Evolutionary conservation across 2,113 vertebrate genomes (phyloP), one percentile per base, ranked within the genome.

Genomic region (Paraplagusia blochii): DNA sequence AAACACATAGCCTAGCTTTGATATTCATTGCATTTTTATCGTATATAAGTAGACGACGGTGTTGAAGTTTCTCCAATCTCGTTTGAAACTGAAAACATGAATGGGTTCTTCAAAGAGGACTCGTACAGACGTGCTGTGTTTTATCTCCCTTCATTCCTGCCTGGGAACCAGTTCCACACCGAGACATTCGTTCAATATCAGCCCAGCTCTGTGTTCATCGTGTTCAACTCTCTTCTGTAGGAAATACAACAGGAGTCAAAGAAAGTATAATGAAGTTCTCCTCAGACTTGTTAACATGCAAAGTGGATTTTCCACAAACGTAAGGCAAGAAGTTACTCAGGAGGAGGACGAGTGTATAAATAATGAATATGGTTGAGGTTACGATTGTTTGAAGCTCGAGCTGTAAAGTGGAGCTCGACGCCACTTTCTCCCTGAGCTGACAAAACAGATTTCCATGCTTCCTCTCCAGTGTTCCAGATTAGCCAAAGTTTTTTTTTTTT

Each of bases 381-480:
- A 47, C 50, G 53, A 64, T 42, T 64, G 49, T 64, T 69, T 69
- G 52, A 76, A 69, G 73, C 56, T 4, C 7, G 1, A 0, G 64
- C 71, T 46, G 17, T 19, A 33, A 38, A 54, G 48, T 42, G 53
- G 47, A 64, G 58, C 51, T 56, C 16, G 36, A 35, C 12, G 5
- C 50, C 9, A 22, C 47, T 6, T 29, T 29, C 22, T 40, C 38
- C 8, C 34, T 15, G 10, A 76, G 69, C 72, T 74, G 78, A 81
- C 63, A 29, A 12, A n/a, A 63, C 66, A 60, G 5, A 45, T 74
- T 46, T 80, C 42, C 50, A 46, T 36, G 36, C 10, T 39, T 56
- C 43, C 47, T 57, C 40, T 58, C 18, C 66, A 50, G 46, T 49
- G 2, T 55, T 62, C 15, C 44, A 46, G 55, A 63, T 62, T 65